Percentiles rank a stretch among this genome's conserved stretches.
Conservation (phyloP, 92 coral and sea anemone genomes). For the Palythoa caribaeorum region DNA sequence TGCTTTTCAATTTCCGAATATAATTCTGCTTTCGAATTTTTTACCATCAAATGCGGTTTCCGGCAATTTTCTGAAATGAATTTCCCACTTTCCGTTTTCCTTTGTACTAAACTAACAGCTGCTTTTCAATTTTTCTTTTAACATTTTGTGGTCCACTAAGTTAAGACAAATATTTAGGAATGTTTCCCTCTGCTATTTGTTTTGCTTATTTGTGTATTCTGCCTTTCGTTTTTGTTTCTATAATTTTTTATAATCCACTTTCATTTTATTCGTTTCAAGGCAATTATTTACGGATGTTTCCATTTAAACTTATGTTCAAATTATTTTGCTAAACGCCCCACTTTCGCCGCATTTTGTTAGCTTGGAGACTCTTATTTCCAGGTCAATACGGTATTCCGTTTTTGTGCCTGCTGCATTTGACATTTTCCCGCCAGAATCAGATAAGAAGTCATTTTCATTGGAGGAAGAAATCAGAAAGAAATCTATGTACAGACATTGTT, state of each 20-base stretch:
- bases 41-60: constrained; percentile 10
- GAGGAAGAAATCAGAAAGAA: constrained; percentile 16
- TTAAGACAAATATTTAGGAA: constrained; percentile 15
- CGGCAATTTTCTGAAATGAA: neutral
- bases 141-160: constrained; percentile 13
- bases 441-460: constrained; percentile 18
- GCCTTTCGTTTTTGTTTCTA: constrained; percentile 2
- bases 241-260: neutral
- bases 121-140: constrained; percentile 17
- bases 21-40: constrained; percentile 16
- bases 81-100: constrained; percentile 6
- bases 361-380: neutral
- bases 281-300: neutral
- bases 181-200: constrained; percentile 22
- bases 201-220: constrained; percentile 5
- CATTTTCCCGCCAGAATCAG: constrained; percentile 8
- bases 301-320: neutral
- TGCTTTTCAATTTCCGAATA: constrained; percentile 11
- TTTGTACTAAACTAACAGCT: constrained; percentile 11
- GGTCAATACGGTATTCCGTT: neutral
- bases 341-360: neutral
- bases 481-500: no score
- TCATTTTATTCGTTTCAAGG: constrained; percentile 16
- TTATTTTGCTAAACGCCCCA: constrained; percentile 7
- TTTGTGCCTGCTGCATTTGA: neutral